These are phyloP conservation scores for Chironomus tepperi DNA, from an alignment of 1,140 invertebrate genomes.

Conservation along the genomic window DNA sequence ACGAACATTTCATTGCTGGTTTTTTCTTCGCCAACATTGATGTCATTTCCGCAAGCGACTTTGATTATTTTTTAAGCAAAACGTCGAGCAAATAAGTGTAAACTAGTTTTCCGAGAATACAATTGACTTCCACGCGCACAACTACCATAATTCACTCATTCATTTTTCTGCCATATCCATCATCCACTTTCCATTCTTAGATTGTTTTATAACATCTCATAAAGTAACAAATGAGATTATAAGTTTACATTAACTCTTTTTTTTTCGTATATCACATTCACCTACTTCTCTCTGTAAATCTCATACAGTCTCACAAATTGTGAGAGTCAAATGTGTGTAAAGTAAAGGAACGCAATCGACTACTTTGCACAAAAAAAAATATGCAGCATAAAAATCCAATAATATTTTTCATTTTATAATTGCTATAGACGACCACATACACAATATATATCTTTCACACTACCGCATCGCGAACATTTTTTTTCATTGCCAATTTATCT, in stretches of 20 bases:
- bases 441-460: neutral
- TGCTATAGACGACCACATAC: constrained; percentile 11
- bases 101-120: neutral
- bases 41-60: neutral
- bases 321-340: no score
- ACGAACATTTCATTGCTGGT: neutral
- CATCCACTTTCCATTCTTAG: neutral
- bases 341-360: no score
- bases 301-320: no score
- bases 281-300: neutral
- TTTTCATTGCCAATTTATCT: constrained; percentile 3
- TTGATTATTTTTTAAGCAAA: neutral
- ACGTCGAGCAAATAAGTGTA: neutral
- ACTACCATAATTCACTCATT: neutral
- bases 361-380: no score
- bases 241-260: no score
- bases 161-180: neutral
- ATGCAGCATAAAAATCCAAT: neutral
- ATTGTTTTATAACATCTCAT: neutral
- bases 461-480: neutral
- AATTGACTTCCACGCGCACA: neutral
- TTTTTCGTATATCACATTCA: neutral
- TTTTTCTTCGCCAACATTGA: neutral
- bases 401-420: constrained; percentile 1
- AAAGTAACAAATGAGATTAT: no score